A percentile compares a stretch with the other conserved stretches of the same genome.
These are phyloP conservation scores for Eulimnadia texana DNA, from an alignment of 1,140 invertebrate genomes.

Conservation along the genomic window DNA sequence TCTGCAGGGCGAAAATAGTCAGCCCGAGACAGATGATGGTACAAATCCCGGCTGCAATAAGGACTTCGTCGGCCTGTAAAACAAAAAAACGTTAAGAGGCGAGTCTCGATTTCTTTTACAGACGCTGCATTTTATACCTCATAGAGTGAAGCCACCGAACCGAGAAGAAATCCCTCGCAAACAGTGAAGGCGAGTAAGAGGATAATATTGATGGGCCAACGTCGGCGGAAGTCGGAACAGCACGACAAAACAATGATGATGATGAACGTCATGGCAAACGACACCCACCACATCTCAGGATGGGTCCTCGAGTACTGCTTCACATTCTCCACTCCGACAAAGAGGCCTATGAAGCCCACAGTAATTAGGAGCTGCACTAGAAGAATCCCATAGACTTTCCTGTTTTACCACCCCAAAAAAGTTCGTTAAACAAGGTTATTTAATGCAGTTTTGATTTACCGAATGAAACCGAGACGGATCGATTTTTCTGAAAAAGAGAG, in stretches of 20 bases:
- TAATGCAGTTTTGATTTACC: constrained; percentile 7
- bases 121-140: too few relatives aligned
- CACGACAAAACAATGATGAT: constrained; percentile 35
- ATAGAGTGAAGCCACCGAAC: constrained; percentile 30
- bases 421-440: background rate
- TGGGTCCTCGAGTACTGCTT: constrained; percentile 22
- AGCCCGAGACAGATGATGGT: constrained; percentile 33
- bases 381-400: constrained; percentile 40
- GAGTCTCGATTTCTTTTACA: too few relatives aligned
- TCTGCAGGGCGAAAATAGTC: constrained; percentile 38
- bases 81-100: too few relatives aligned
- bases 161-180: constrained; percentile 62
- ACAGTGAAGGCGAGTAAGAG: constrained; percentile 34
- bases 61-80: constrained; percentile 24
- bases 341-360: constrained; percentile 33
- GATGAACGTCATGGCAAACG: constrained; percentile 27
- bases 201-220: constrained; percentile 36
- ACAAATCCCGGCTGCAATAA: constrained; percentile 31
- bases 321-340: constrained; percentile 33
- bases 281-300: constrained; percentile 24
- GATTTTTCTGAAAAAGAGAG: constrained; percentile 15
- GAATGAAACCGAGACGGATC: constrained; percentile 13
- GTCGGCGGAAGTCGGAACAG: constrained; percentile 33
- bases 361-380: constrained; percentile 37
- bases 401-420: constrained; percentile 14